phyloP scores from a whole-genome alignment of 2,113 vertebrate species.

The Hypocryptadius cinnamomeus region DNA sequence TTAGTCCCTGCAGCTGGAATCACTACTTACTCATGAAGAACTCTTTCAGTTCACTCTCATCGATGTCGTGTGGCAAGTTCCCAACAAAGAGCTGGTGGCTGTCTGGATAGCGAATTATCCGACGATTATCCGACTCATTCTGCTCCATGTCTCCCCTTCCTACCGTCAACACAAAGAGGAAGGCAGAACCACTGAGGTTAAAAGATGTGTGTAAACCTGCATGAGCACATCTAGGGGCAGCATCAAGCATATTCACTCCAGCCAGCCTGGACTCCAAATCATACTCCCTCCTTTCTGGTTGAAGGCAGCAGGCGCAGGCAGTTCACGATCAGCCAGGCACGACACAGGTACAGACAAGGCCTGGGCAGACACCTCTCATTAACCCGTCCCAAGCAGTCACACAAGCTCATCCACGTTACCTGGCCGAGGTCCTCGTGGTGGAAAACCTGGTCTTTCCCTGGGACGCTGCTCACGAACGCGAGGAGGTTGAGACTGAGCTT shows the following conservation, averaged over 20 bases:
- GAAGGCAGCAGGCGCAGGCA: background rate
- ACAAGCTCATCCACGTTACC: slow-evolving; percentile 63
- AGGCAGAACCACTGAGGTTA: background rate
- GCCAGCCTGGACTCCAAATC: background rate
- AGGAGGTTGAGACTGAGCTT: slow-evolving; percentile 79
- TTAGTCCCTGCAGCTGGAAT: background rate
- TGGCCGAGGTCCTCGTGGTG: slow-evolving; percentile 83
- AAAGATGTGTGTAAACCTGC: rapidly evolving
- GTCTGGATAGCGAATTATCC: slow-evolving; percentile 88
- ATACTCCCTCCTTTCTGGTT: rapidly evolving
- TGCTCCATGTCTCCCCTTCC: slow-evolving; percentile 83
- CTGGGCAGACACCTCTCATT: background rate
- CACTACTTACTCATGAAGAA: slow-evolving; percentile 91
- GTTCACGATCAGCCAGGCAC: background rate
- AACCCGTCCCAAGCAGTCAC: background rate
- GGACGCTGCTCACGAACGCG: slow-evolving; percentile 88
- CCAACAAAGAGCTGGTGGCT: slow-evolving; percentile 96
- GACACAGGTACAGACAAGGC: background rate
- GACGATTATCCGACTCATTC: slow-evolving; percentile 84
- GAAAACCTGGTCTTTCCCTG: slow-evolving; percentile 84
- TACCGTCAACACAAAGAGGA: slow-evolving; percentile 8
- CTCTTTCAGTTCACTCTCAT: slow-evolving; percentile 91
- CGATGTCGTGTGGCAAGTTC: slow-evolving; percentile 90
- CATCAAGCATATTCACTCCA: background rate
- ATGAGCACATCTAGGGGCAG: background rate